Percentiles rank a stretch among this genome's conserved stretches.
Evolutionary conservation across 2,797 vertebrate species (phyloP).

Genomic region (Brachymystax lenok): DNA sequence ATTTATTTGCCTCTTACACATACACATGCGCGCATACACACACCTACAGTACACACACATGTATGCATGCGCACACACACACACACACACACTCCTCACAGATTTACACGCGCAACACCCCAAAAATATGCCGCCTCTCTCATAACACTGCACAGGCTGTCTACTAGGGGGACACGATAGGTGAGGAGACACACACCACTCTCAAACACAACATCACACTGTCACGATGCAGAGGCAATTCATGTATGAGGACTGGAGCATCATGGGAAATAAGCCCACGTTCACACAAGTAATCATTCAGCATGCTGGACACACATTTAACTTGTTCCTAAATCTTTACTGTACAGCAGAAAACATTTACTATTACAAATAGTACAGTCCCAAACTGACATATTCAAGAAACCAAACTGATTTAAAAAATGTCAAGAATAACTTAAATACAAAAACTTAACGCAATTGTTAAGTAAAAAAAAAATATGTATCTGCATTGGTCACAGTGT

Average conservation of each 20-base stretch:
- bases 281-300: conserved; percentile 82
- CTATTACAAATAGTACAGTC: conserved; percentile 84
- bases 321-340: conserved; percentile 87
- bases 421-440: conserved; percentile 66
- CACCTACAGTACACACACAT: conserved; percentile 5
- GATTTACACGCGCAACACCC: conserved; percentile 64
- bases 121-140: conserved; percentile 80
- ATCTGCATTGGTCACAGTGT: conserved; percentile 95
- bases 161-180: conserved; percentile 85
- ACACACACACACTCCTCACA: conserved; percentile 44
- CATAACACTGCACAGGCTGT: conserved; percentile 89
- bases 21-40: conserved; percentile 4
- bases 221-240: conserved; percentile 79
- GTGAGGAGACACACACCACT: conserved; percentile 82
- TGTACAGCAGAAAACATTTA: conserved; percentile 88
- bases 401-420: conserved; percentile 68
- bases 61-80: conserved; percentile 7
- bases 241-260: conserved; percentile 68
- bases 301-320: conserved; percentile 88
- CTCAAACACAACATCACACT: conserved; percentile 86
- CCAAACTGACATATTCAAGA: conserved; percentile 74
- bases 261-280: conserved; percentile 69
- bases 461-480: conserved; percentile 58
- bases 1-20: conserved; percentile 27
- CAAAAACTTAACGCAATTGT: conserved; percentile 59